These are phyloP conservation scores for Odontamblyopus rebecca DNA, from an alignment of 2,797 vertebrate genomes.

Conservation along the genomic window DNA sequence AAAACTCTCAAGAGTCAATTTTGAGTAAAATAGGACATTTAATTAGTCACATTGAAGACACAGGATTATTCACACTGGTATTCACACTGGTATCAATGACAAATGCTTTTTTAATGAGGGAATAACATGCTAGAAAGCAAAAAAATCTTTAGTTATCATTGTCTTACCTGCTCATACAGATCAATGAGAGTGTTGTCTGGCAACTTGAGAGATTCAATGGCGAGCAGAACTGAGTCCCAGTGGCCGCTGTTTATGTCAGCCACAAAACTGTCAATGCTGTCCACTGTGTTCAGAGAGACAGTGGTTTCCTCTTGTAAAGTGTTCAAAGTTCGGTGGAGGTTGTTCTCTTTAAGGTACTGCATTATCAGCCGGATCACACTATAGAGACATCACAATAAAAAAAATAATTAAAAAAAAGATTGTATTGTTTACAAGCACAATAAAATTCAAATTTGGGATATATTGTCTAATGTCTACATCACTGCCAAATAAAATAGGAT, in stretches of 20 bases:
- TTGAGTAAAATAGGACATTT: not conserved
- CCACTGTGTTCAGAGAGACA: conserved; percentile 96
- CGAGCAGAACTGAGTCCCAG: conserved; percentile 97
- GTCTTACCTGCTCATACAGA: conserved; percentile 92
- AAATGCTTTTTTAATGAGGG: not conserved
- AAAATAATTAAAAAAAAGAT: not conserved
- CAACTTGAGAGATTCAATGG: conserved; percentile 96
- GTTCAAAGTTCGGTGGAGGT: conserved; percentile 87
- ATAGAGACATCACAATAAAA: conserved; percentile 10
- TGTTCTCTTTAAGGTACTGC: conserved; percentile 98
- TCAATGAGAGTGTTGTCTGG: conserved; percentile 97
- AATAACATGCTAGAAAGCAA: too few species aligned
- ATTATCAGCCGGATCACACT: conserved; percentile 98
- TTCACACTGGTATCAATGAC: not conserved
- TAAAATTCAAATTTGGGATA: not conserved
- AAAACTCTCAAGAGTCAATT: too few species aligned
- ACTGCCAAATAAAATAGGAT: not conserved
- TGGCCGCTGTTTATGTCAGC: conserved; percentile 98
- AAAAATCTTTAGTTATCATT: not conserved
- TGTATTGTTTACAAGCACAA: not conserved
- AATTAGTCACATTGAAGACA: not conserved
- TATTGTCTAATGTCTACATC: not conserved
- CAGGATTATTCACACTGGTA: not conserved
- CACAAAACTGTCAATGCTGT: conserved; percentile 98
- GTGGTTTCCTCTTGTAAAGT: conserved; percentile 96